These are phyloP conservation scores for Mormyrops attenuatus DNA, from an alignment of 2,797 vertebrate genomes.

Conservation along the genomic window DNA sequence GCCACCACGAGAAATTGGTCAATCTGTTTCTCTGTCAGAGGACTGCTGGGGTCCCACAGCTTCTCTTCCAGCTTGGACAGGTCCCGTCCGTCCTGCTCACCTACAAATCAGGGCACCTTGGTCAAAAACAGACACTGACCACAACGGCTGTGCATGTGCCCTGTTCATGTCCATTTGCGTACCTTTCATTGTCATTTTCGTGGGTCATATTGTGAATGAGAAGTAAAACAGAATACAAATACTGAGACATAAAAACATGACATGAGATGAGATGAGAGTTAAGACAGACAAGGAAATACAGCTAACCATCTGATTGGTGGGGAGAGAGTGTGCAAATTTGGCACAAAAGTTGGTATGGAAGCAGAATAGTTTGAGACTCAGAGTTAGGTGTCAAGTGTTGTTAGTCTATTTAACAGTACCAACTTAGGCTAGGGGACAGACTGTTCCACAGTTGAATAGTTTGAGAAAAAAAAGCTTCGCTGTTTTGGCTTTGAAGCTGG, in stretches of 20 bases:
- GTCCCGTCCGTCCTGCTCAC: conserved; percentile 82
- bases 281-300: background rate
- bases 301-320: background rate
- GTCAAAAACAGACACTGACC: background rate
- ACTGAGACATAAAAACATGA: background rate
- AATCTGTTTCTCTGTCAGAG: conserved; percentile 89
- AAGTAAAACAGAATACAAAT: background rate
- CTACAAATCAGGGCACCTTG: conserved; percentile 48
- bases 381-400: background rate
- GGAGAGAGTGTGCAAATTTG: background rate
- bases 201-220: background rate
- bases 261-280: background rate
- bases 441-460: background rate
- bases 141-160: background rate
- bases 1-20: conserved; percentile 97
- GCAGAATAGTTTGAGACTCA: background rate
- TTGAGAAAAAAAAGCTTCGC: background rate
- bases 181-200: background rate
- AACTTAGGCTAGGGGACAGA: background rate
- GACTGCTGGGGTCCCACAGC: conserved; percentile 86
- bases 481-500: background rate
- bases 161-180: background rate
- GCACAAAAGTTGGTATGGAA: background rate
- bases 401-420: background rate
- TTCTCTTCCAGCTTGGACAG: conserved; percentile 89